Base-by-base conservation (phyloP, 2,113 vertebrate species). In the Nycticebus coucang region DNA sequence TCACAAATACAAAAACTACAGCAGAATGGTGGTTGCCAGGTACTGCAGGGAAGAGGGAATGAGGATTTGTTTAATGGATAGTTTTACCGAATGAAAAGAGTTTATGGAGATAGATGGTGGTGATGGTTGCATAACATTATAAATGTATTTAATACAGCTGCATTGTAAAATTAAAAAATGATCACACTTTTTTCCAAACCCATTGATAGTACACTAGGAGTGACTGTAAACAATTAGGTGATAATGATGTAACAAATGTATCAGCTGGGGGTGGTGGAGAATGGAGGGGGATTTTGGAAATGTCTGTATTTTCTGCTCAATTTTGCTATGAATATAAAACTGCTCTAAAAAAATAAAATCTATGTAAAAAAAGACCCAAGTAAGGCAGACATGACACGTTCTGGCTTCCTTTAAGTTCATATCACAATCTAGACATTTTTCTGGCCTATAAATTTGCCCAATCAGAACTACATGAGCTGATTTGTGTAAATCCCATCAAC, bases 391-490 rank as follows among this genome's bases (percentile, higher is more conserved):
- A 57, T 19, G 33, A 14, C 28, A 30, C 28, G 26, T n/a, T 45
- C 26, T 55, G 59, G 64, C 68, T 94, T 90, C n/a, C 55, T 62
- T 87, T 30, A 85, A 89, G 55, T 92, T 92, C 45, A 30, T 28
- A 75, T 62, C 60, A 89, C 74, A 64, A 86, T 55, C 37, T 60
- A 59, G 35, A 96, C 22, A 81, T 30, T 78, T 92, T 89, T 86
- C 80, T 82, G 66, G 60, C 74, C 66, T 75, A 14, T 53, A 68
- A 57, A 69, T 59, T 64, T 57, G 55, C 33, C 71, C 87, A 92
- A 11, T 84, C 66, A 89, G 78, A 88, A 60, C 9, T 17, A 50
- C 2, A 78, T 13, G 55, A 85, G 89, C 14, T 53, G 35, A 83
- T 33, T 37, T 79, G 45, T 79, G 57, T 30, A 74, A 68, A 91